Evolutionary conservation across 2,888 invertebrate species (phyloP).

Genomic region (Protodeltote pygarga): DNA sequence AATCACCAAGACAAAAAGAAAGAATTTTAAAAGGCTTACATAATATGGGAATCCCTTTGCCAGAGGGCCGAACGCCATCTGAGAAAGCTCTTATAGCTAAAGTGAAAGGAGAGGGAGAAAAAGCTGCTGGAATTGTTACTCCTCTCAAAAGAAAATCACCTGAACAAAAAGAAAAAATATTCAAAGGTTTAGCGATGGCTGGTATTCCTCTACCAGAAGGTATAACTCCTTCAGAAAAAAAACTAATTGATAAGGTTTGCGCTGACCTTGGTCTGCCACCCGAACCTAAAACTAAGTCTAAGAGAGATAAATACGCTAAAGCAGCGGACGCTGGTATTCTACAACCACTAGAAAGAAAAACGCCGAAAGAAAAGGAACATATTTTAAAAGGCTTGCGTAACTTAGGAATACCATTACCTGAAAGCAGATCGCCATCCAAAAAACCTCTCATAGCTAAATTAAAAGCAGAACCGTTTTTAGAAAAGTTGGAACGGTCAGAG

Average conservation of each 20-base stretch:
- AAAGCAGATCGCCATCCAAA: constrained; percentile 11
- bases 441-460: constrained; percentile 18
- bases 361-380: constrained; percentile 12
- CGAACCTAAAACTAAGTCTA: constrained; percentile 5
- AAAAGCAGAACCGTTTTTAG: neutral
- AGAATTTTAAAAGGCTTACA: constrained; percentile 34
- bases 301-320: constrained; percentile 9
- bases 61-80: constrained; percentile 21
- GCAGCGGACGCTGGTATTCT: constrained; percentile 12
- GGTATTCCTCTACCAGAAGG: constrained; percentile 26
- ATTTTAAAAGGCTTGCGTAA: constrained; percentile 9
- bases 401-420: constrained; percentile 4
- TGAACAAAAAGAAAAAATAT: constrained; percentile 23
- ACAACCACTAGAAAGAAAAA: constrained; percentile 15
- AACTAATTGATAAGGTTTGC: constrained; percentile 14
- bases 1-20: constrained; percentile 40
- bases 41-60: constrained; percentile 40
- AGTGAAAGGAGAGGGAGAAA: constrained; percentile 7
- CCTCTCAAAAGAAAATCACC: constrained; percentile 19
- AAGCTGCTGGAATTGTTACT: constrained; percentile 12
- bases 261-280: constrained; percentile 25
- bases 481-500: constrained; percentile 7
- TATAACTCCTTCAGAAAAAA: constrained; percentile 18
- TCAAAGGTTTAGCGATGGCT: constrained; percentile 18
- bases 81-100: constrained; percentile 14